A percentile compares a stretch with the other conserved stretches of the same genome.
phyloP scores from a whole-genome alignment of 2,888 invertebrate species.

The Lissocephala sabroskyi region DNA sequence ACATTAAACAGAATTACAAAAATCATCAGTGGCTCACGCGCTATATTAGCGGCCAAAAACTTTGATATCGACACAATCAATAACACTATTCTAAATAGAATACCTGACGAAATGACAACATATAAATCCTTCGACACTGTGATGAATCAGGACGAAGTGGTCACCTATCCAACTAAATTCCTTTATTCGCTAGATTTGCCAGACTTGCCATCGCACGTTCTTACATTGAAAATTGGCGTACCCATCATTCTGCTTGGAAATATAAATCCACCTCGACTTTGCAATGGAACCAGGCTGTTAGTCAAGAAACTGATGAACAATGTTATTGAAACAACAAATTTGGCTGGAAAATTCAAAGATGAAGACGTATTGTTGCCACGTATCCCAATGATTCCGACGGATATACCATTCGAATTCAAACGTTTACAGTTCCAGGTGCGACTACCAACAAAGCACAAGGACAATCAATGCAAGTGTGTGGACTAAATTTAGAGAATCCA shows the following conservation, averaged over 20 bases:
- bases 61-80: conserved; percentile 10
- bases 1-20: conserved; percentile 3
- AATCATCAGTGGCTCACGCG: conserved; percentile 12
- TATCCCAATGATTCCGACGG: neutral
- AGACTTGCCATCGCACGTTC: neutral
- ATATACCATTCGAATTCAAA: neutral
- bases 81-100: neutral
- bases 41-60: conserved; percentile 12
- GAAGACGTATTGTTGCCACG: neutral
- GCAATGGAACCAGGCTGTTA: conserved; percentile 4
- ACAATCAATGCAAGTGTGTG: conserved; percentile 10
- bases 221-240: conserved; percentile 2
- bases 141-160: conserved; percentile 1
- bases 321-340: too few species aligned
- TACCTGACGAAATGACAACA: neutral
- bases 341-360: neutral
- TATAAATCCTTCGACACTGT: conserved; percentile 4
- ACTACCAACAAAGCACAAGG: conserved; percentile 4
- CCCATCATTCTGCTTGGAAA: conserved; percentile 2
- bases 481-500: conserved; percentile 14
- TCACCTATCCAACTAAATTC: neutral
- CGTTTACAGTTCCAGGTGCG: conserved; percentile 1
- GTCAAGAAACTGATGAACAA: too few species aligned
- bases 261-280: conserved; percentile 5
- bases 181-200: conserved; percentile 2